Percentiles rank a stretch among this genome's conserved stretches.
Conservation (phyloP, 1,140 invertebrate genomes). For the Sitophilus oryzae region DNA sequence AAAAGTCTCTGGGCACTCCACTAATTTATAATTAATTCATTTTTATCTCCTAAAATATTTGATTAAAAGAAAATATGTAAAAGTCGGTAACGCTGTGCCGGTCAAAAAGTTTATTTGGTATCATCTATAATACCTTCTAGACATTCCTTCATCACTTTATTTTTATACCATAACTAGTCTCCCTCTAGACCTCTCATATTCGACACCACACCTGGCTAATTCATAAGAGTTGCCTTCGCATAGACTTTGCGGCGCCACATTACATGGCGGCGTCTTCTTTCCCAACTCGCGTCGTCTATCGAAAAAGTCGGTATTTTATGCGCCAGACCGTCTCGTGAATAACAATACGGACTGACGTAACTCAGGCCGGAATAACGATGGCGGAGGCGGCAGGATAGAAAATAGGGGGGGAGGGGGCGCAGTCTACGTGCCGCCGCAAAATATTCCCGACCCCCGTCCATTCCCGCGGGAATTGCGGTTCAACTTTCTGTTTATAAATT, state of each 20-base stretch:
- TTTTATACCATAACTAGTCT: not conserved
- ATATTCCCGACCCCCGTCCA: not conserved
- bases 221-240: not conserved
- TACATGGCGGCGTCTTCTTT: not conserved
- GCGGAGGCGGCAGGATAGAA: too few relatives aligned
- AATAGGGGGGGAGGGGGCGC: too few relatives aligned
- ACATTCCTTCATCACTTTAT: not conserved
- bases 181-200: not conserved
- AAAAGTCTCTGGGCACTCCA: too few relatives aligned
- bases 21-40: too few relatives aligned
- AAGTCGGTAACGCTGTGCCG: too few relatives aligned
- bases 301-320: not conserved
- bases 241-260: too few relatives aligned
- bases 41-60: too few relatives aligned
- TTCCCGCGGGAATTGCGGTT: not conserved
- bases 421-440: not conserved
- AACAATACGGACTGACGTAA: not conserved
- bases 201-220: not conserved
- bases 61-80: too few relatives aligned
- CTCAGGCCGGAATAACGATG: too few relatives aligned
- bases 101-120: not conserved
- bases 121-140: not conserved
- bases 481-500: not conserved
- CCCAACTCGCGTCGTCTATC: not conserved
- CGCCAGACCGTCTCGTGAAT: not conserved